Evolutionary conservation across 2,113 vertebrate species (phyloP).

Genomic region (Pandion haliaetus): DNA sequence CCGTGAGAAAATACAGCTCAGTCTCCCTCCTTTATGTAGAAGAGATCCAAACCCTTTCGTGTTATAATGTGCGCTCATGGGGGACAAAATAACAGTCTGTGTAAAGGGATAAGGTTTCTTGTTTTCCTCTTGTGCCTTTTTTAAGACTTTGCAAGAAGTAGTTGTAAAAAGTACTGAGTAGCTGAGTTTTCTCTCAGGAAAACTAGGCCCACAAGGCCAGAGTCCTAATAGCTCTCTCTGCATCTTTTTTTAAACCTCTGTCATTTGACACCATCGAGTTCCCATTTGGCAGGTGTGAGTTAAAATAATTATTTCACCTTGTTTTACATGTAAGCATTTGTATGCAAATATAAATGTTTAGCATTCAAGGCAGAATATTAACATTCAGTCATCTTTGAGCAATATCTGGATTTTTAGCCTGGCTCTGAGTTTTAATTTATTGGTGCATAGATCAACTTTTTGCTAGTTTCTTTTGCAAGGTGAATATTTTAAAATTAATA

Average conservation of each 20-base stretch:
- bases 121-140: neutral
- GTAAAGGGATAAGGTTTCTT: neutral
- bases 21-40: neutral
- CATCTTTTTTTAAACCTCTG: neutral
- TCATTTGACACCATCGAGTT: neutral
- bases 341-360: neutral
- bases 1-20: neutral
- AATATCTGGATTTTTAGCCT: neutral
- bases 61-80: rapidly evolving
- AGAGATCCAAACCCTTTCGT: neutral
- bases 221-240: neutral
- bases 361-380: neutral
- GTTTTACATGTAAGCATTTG: neutral
- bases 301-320: neutral
- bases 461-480: neutral
- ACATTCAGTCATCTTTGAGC: neutral
- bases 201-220: neutral
- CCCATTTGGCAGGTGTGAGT: neutral
- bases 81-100: neutral
- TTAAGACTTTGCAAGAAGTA: neutral
- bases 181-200: neutral
- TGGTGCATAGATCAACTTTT: neutral
- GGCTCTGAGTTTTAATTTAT: neutral
- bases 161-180: neutral
- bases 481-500: neutral